phyloP scores from a whole-genome alignment of 2,888 invertebrate species.

The Eledone cirrhosa region DNA sequence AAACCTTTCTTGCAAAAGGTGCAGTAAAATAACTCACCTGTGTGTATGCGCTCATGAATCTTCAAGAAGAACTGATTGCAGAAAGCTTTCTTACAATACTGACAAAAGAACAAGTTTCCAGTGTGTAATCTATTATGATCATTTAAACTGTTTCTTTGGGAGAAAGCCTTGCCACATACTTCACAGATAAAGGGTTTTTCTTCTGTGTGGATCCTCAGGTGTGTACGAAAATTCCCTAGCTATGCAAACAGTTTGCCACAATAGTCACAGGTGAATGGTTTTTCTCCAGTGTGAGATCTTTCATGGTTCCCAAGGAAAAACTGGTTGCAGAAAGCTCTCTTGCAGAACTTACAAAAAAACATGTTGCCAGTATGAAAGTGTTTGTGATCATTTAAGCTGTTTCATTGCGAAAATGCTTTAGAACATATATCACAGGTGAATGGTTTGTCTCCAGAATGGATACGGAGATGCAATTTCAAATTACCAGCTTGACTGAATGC shows the following conservation, averaged over 20 bases:
- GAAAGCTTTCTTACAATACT: slow-evolving; percentile 38
- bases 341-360: slow-evolving; percentile 11
- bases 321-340: slow-evolving; percentile 2
- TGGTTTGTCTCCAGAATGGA: neutral
- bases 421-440: neutral
- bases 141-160: neutral
- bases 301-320: slow-evolving; percentile 5
- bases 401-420: neutral
- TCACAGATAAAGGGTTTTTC: neutral
- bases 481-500: slow-evolving; percentile 4
- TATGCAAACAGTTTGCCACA: neutral
- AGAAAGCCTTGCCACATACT: neutral
- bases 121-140: slow-evolving; percentile 1
- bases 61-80: slow-evolving; percentile 40
- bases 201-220: neutral
- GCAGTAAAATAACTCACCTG: slow-evolving; percentile 40
- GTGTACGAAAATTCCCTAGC: neutral
- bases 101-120: slow-evolving; percentile 26
- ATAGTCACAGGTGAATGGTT: slow-evolving; percentile 7
- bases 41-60: slow-evolving; percentile 39
- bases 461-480: neutral
- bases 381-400: neutral
- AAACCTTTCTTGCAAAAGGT: slow-evolving; percentile 42
- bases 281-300: neutral
- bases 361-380: neutral